Evolutionary conservation across 2,888 invertebrate species (phyloP).

Genomic region (Epinotia brunnichana): DNA sequence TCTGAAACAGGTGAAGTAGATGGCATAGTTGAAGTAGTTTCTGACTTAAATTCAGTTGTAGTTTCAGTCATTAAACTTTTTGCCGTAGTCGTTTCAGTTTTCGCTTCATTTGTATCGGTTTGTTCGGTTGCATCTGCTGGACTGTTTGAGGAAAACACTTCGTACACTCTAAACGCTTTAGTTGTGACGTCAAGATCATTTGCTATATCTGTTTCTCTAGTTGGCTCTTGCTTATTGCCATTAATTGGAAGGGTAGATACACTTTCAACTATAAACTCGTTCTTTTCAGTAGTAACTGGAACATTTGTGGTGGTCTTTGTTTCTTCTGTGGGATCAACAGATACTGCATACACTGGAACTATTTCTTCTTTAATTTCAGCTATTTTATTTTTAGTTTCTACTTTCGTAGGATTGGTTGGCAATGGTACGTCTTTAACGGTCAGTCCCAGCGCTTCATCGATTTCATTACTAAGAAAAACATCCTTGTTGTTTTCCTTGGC

Average conservation of each 20-base stretch:
- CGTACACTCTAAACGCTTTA: constrained; percentile 70
- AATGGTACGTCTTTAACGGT: constrained; percentile 59
- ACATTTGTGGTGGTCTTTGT: constrained; percentile 49
- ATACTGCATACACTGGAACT: constrained; percentile 61
- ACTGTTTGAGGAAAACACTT: constrained; percentile 66
- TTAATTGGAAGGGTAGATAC: constrained; percentile 73
- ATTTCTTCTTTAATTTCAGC: constrained; percentile 61
- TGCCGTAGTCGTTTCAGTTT: constrained; percentile 60
- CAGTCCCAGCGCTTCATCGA: constrained; percentile 68
- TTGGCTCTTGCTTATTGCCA: constrained; percentile 55
- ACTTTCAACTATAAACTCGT: constrained; percentile 66
- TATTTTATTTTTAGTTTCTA: constrained; percentile 50
- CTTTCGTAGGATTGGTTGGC: constrained; percentile 49
- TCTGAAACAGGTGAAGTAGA: constrained; percentile 59
- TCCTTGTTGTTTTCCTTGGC: constrained; percentile 73
- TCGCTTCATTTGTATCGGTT: constrained; percentile 53
- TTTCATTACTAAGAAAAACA: constrained; percentile 77
- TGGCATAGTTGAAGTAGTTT: constrained; percentile 70
- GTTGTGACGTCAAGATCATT: constrained; percentile 69
- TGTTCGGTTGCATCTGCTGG: constrained; percentile 53
- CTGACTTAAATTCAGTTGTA: constrained; percentile 70
- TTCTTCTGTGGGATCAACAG: constrained; percentile 57
- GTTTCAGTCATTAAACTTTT: constrained; percentile 69
- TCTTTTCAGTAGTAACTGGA: constrained; percentile 53
- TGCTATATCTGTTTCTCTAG: constrained; percentile 58